Conservation (phyloP, 1,140 invertebrate genomes). For the Cephus cinctus region DNA sequence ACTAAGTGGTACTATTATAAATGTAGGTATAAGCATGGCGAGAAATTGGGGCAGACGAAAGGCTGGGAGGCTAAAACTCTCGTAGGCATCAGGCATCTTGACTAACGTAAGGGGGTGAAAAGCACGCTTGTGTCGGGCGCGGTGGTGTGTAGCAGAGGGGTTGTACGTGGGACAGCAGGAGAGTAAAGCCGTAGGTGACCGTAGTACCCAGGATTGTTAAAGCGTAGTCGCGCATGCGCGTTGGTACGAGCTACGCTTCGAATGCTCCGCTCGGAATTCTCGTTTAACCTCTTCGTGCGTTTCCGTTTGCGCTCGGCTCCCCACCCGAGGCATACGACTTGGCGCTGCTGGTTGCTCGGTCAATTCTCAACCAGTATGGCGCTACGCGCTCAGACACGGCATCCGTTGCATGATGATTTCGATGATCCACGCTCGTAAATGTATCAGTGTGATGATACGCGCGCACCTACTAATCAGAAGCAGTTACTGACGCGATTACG, state of each 20-base stretch:
- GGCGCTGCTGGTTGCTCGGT: slow-evolving; percentile 45
- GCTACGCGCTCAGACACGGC: slow-evolving; percentile 44
- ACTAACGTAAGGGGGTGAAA: background rate
- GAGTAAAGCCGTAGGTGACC: no score
- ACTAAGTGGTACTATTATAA: no score
- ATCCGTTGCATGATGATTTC: slow-evolving; percentile 23
- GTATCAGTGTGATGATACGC: no score
- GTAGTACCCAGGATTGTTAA: no score
- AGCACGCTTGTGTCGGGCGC: background rate
- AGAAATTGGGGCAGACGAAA: slow-evolving; percentile 23
- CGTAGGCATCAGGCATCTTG: no score
- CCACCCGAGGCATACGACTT: slow-evolving; percentile 22
- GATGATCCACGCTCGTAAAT: slow-evolving; percentile 4
- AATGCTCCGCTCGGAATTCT: slow-evolving; percentile 9
- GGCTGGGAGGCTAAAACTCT: slow-evolving; percentile 9
- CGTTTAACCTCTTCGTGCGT: slow-evolving; percentile 10
- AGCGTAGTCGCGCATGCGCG: no score
- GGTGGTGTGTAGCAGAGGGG: slow-evolving; percentile 9
- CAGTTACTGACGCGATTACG: no score
- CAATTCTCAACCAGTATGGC: slow-evolving; percentile 54
- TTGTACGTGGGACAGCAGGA: no score
- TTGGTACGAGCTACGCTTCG: no score
- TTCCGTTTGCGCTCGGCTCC: slow-evolving; percentile 9
- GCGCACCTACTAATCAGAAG: no score
- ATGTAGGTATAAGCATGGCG: no score